Evolutionary conservation across 2,113 vertebrate species (phyloP).

Genomic region (Glareola pratincola): DNA sequence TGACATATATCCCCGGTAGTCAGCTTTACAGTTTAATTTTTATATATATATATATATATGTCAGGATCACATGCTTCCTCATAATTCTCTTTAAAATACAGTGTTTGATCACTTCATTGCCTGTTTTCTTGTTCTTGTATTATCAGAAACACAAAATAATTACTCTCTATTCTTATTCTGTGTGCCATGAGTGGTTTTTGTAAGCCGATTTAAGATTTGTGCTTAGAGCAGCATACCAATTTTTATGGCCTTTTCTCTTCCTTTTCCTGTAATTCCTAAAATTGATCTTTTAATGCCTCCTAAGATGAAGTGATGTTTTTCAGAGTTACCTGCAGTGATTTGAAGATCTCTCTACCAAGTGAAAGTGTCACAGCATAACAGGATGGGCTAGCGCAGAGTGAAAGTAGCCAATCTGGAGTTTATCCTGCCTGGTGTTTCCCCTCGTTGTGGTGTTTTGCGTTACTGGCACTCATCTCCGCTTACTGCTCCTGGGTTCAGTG

Average conservation of each 20-base stretch:
- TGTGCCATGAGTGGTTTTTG: background rate
- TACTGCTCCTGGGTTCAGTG: background rate
- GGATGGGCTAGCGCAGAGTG: background rate
- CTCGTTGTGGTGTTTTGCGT: background rate
- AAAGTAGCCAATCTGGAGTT: background rate
- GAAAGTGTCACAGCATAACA: background rate
- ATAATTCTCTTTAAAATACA: fast-evolving
- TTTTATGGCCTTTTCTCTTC: background rate
- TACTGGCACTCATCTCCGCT: background rate
- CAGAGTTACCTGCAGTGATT: background rate
- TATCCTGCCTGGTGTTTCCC: background rate
- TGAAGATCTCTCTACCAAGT: background rate
- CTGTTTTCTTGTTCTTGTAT: background rate
- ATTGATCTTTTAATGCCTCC: background rate
- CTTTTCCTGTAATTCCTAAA: background rate
- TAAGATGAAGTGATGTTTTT: background rate
- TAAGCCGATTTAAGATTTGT: background rate
- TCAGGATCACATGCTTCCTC: background rate
- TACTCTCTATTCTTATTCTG: background rate
- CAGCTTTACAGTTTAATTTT: background rate
- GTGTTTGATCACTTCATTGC: background rate
- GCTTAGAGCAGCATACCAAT: background rate
- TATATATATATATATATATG: no score
- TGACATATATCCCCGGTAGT: background rate
- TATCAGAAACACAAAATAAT: background rate